Base-by-base conservation (phyloP, 2,888 invertebrate genomes). In the Philereme vetulata region DNA sequence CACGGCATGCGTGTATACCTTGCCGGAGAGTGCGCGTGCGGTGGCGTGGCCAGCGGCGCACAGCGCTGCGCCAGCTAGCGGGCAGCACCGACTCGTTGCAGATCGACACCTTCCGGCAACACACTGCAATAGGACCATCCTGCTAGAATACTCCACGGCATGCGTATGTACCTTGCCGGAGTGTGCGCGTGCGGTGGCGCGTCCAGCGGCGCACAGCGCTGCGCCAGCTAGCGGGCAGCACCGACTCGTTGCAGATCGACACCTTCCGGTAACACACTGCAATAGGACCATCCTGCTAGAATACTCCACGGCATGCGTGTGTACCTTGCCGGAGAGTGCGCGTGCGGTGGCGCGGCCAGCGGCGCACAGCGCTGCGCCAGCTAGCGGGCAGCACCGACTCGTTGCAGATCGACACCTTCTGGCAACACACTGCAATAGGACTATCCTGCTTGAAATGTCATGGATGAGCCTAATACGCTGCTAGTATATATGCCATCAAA, bases 1-100 rank as follows among this genome's bases (percentile, higher is more conserved):
- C n/a, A n/a, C n/a, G n/a, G n/a, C n/a, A n/a, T n/a, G n/a, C n/a
- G n/a, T n/a, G n/a, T n/a, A n/a, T 5, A 36, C 36, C 36, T 36
- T 36, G 5, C 36, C 6, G 7, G 4, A 75, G 60, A 0, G 69
- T 67, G 38, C 70, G 59, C 34, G 3, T 48, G 42, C 61, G 75
- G 0, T 0, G 34, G 4, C 80, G 64, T 2, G 80, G 78, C 79
- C 78, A 80, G 54, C 76, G 71, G 1, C 86, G 72, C 35, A 82
- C 67, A 8, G 68, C 57, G 8, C 72, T 54, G 38, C 65, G 65
- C 85, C 85, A 88, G 9, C 59, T 68, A 33, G 77, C 78, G 1
- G 74, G 58, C 67, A 80, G 59, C 60, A 66, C 71, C 1, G 81
- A 82, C 65, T 72, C 71, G 70, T 86, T 87, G 47, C 78, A 80